Evolutionary conservation across 2,888 invertebrate genomes (phyloP), one percentile per base, ranked within the genome.

Genomic region (Trilocha varians): DNA sequence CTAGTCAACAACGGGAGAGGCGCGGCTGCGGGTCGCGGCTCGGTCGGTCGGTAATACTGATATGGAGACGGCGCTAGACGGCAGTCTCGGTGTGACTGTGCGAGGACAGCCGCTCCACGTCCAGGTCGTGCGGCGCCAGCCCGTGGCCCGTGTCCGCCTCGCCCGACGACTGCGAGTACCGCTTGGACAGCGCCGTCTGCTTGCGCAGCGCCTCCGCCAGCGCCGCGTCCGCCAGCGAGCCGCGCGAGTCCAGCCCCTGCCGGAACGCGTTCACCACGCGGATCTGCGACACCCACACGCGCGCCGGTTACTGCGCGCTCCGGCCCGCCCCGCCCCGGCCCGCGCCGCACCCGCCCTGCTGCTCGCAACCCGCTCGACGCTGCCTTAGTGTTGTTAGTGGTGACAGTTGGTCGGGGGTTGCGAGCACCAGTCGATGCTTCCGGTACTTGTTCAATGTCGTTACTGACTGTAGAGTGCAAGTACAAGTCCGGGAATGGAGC

Each of bases 191-290:
- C 80, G 95, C 95, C 71, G 95, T 92, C 90, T 96, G 96, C 89
- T 96, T 96, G 82, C 95, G 93, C 72, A 96, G 91, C 79, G 95
- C 95, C 88, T 96, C 96, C 52, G 95, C 96, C 78, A 96, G 90
- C 87, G 95, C 94, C 78, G 94, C 93, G 89, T 93, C 95, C 80
- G 93, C 93, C 87, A 94, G 93, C 88, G 95, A 95, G 87, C 96
- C 94, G 75, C 96, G 94, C 83, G 96, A 92, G 89, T 98, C 98
- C 88, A 98, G 92, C 87, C 98, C 98, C 91, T 98, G 97, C 87
- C 99, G 98, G 92, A 99, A 99, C 89, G 99, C 99, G 90, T 99
- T 99, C 89, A 99, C 98, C 90, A 99, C 99, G 90, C 99, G 98
- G 88, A 99, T 99, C 99, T 99, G 94, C 87, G 89, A 78, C 48